These are phyloP conservation scores for Eulemur rubriventer DNA, from an alignment of 2,797 vertebrate genomes.

Conservation along the genomic window DNA sequence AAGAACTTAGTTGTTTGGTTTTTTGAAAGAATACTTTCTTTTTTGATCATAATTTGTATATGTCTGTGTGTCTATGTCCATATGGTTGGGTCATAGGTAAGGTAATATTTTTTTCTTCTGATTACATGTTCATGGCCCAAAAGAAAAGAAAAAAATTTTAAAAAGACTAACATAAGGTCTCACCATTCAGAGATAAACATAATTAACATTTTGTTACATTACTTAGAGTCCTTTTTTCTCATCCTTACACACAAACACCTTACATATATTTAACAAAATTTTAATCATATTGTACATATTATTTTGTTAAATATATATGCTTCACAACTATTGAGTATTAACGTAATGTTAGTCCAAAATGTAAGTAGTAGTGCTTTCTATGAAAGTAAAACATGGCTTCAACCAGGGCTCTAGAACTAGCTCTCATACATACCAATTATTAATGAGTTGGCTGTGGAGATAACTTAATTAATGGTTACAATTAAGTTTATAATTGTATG, in stretches of 20 bases:
- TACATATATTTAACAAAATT: not conserved
- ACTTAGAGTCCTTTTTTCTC: not conserved
- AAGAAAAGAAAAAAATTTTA: not conserved
- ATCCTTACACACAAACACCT: not conserved
- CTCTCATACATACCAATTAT: not conserved
- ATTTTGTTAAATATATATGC: constrained; percentile 28
- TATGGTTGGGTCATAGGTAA: not conserved
- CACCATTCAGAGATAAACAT: not conserved
- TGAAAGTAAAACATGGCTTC: constrained; percentile 30
- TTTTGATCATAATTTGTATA: not conserved
- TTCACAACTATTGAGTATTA: constrained; percentile 3
- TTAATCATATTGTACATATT: not conserved
- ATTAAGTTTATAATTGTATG: not conserved
- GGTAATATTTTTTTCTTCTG: not conserved
- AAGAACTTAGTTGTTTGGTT: not conserved
- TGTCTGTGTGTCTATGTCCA: not conserved
- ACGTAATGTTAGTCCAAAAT: not conserved
- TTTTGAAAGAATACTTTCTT: not conserved
- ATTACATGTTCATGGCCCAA: not conserved
- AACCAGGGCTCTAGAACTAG: not conserved
- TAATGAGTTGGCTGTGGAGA: constrained; percentile 7
- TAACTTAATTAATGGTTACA: constrained; percentile 11
- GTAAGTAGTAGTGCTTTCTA: not conserved
- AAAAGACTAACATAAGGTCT: not conserved
- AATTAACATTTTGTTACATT: not conserved